Evolutionary conservation across 2,888 invertebrate genomes (phyloP).

Genomic region (Trissoscelio sp.): DNA sequence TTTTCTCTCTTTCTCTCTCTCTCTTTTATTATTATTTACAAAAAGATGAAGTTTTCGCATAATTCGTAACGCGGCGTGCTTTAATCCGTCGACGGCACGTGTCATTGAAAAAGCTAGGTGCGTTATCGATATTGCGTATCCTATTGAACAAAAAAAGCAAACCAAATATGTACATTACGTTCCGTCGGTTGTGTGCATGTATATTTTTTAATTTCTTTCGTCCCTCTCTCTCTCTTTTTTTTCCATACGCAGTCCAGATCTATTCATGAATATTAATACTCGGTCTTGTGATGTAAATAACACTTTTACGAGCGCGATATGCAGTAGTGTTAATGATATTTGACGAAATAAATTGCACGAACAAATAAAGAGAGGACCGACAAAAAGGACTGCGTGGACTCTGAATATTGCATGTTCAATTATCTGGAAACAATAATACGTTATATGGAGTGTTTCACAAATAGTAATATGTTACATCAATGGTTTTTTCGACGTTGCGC

Average conservation of each 20-base stretch:
- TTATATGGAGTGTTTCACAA: constrained; percentile 68
- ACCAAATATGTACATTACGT: constrained; percentile 66
- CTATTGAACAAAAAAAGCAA: constrained; percentile 70
- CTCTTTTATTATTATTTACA: constrained; percentile 19
- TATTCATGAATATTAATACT: constrained; percentile 70
- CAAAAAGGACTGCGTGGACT: constrained; percentile 66
- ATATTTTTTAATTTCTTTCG: constrained; percentile 66
- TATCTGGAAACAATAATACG: constrained; percentile 68
- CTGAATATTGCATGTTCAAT: constrained; percentile 70
- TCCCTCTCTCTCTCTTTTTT: constrained; percentile 41
- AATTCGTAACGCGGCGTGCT: constrained; percentile 41
- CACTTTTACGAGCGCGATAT: constrained; percentile 68
- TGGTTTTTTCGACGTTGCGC: constrained; percentile 57
- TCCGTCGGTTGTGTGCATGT: constrained; percentile 57
- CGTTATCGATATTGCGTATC: constrained; percentile 70
- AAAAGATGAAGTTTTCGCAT: constrained; percentile 48
- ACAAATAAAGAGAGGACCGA: constrained; percentile 68
- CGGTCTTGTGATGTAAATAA: constrained; percentile 69
- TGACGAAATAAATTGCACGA: constrained; percentile 70
- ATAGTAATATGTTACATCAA: constrained; percentile 66
- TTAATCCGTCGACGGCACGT: constrained; percentile 66
- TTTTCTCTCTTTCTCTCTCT: constrained; percentile 16
- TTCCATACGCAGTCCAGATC: constrained; percentile 65
- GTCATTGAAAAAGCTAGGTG: constrained; percentile 58
- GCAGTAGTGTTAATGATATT: constrained; percentile 70